Evolutionary conservation across 2,888 invertebrate genomes (phyloP).

Genomic region (Drosophila birchii): DNA sequence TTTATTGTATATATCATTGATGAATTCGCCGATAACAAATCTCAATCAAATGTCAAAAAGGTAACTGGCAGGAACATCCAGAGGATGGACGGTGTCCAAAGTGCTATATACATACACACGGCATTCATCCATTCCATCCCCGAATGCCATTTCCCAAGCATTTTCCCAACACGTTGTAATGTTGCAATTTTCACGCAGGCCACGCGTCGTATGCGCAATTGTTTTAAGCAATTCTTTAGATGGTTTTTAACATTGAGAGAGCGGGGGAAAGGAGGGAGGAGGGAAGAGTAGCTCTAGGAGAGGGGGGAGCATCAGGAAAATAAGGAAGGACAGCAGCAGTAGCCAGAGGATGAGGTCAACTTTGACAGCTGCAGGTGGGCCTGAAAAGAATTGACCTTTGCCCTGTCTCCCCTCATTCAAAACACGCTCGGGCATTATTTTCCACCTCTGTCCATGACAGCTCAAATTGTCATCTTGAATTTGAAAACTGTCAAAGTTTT

Average conservation of each 20-base stretch:
- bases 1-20: slow-evolving; percentile 83
- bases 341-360: not conserved
- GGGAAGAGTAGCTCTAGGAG: not conserved
- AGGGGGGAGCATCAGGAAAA: no score
- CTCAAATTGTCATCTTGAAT: slow-evolving; percentile 81
- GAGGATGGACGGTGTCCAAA: slow-evolving; percentile 29
- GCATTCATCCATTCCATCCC: not conserved
- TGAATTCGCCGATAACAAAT: slow-evolving; percentile 84
- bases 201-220: slow-evolving; percentile 76
- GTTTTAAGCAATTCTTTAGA: slow-evolving; percentile 62
- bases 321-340: no score
- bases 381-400: slow-evolving; percentile 33
- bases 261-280: not conserved
- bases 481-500: slow-evolving; percentile 62
- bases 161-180: slow-evolving; percentile 78
- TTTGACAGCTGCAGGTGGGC: slow-evolving; percentile 41
- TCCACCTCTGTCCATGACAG: slow-evolving; percentile 67
- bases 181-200: slow-evolving; percentile 82
- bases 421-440: not conserved
- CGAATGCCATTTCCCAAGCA: not conserved
- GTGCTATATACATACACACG: slow-evolving; percentile 2
- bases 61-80: slow-evolving; percentile 78
- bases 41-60: slow-evolving; percentile 85
- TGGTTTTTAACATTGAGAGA: not conserved
- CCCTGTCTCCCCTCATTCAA: not conserved